Base-by-base conservation (phyloP, 2,888 invertebrate species). In the Spilarctia lutea region DNA sequence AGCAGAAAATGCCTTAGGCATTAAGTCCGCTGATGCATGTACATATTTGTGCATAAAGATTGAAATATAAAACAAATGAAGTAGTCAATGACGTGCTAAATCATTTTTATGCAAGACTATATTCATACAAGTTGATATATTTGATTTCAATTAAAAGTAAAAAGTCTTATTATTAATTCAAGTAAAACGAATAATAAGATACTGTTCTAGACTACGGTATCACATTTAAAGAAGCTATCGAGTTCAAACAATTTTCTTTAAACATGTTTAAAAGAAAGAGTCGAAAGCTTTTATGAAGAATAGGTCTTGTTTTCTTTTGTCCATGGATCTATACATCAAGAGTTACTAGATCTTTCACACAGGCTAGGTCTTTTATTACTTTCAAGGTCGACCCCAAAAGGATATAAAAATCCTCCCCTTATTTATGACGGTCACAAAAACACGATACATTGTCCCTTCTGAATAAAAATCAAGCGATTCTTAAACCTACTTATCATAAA, bases 401-500 rank as follows among this genome's bases (percentile, higher is more conserved):
- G 33, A 65, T 35, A 65, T 18, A 65, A 66, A 65, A 39, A 66
- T 18, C 30, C 18, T 63, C 30, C 18, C 16, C 16, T 63, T 30
- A 63, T 63, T 63, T 63, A 63, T 45, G 45, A 42, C 16, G 20
- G 70, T 11, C 20, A 42, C n/a, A 39, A 70, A 70, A 42, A 20
- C 35, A 60, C 56, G 24, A 65, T 33, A 65, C 13, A 65, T 3
- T 39, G 45, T 33, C 52, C 73, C 74, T 71, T 65, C 39, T 70
- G 69, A 73, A 81, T 76, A 84, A 82, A 84, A 81, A 82, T 81
- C 78, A 81, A 84, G 72, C 72, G 77, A 75, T 74, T 77, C 70
- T 67, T 33, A 71, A 82, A 83, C 74, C 74, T 84, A 84, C 84
- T 94, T 93, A 91, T 88, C 93, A 92, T 93, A 94, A 90, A 91